Conservation (phyloP, 2,797 vertebrate species). For the Dromococcyx pavoninus region DNA sequence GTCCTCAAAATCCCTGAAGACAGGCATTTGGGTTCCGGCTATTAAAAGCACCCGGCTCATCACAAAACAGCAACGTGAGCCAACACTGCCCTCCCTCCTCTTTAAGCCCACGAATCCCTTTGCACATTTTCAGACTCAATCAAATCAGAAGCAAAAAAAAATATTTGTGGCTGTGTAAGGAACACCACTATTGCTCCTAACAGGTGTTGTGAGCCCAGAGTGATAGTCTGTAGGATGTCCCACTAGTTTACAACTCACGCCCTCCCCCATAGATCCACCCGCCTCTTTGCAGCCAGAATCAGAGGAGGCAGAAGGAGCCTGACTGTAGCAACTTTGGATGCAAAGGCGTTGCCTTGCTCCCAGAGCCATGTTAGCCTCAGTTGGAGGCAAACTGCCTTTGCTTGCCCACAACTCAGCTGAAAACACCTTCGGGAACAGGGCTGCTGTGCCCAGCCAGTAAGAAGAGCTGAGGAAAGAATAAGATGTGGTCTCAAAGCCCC, state of each 20-base stretch:
- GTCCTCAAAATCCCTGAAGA: not conserved
- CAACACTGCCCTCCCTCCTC: not conserved
- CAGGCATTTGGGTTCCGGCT: not conserved
- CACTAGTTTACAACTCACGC: not conserved
- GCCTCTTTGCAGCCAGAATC: not conserved
- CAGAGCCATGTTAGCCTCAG: not conserved
- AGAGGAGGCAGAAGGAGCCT: fast-evolving
- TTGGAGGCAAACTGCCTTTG: not conserved
- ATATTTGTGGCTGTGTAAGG: not conserved
- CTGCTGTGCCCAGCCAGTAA: not conserved
- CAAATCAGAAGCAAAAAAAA: not conserved
- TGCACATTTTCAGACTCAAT: not conserved
- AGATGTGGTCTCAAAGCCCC: not conserved
- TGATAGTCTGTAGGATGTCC: not conserved
- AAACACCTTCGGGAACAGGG: not conserved
- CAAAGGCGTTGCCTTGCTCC: not conserved
- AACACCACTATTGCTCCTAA: fast-evolving
- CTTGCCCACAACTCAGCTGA: not conserved
- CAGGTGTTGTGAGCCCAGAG: not conserved
- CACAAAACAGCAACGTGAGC: not conserved
- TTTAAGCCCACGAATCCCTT: not conserved
- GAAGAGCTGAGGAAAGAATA: not conserved
- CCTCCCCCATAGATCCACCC: fast-evolving
- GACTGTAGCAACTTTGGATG: not conserved
- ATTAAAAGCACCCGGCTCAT: not conserved